Evolutionary conservation across 2,113 vertebrate genomes (phyloP).

Genomic region (Electrona antarctica): DNA sequence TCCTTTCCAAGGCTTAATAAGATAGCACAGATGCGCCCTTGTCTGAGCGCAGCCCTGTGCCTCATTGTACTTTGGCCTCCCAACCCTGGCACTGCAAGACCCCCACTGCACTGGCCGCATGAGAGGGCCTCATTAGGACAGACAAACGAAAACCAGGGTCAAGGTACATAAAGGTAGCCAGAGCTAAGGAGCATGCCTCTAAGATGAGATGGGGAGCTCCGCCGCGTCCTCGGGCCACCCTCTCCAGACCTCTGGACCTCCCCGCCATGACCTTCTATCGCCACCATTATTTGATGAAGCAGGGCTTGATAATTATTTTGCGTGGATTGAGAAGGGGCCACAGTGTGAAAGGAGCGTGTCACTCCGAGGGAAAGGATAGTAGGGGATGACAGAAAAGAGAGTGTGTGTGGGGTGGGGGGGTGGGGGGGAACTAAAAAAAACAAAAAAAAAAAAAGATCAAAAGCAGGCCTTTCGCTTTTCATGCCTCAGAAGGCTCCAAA

Average conservation of each 20-base stretch:
- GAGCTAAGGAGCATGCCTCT: slow-evolving; percentile 89
- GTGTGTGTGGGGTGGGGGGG: slow-evolving; percentile 53
- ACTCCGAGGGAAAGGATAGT: slow-evolving; percentile 87
- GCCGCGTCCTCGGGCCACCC: slow-evolving; percentile 69
- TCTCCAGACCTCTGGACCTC: slow-evolving; percentile 91
- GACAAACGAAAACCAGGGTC: slow-evolving; percentile 96
- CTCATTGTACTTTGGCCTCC: slow-evolving; percentile 81
- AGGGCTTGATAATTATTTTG: slow-evolving; percentile 99
- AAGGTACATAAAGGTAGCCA: slow-evolving; percentile 97
- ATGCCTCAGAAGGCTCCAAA: slow-evolving; percentile 98
- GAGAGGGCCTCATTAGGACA: slow-evolving; percentile 93
- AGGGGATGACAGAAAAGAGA: slow-evolving; percentile 82
- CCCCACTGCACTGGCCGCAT: slow-evolving; percentile 68
- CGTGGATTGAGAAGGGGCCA: slow-evolving; percentile 89
- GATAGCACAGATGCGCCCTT: slow-evolving; percentile 81
- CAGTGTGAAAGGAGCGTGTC: slow-evolving; percentile 93
- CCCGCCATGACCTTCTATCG: slow-evolving; percentile 94
- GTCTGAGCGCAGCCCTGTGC: slow-evolving; percentile 70
- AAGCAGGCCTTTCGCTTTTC: slow-evolving; percentile 98
- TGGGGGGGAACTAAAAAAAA: slow-evolving; percentile 72
- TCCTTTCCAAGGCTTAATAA: slow-evolving; percentile 79
- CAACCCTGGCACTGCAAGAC: slow-evolving; percentile 73
- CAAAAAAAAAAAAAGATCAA: slow-evolving; percentile 87
- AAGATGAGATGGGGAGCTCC: slow-evolving; percentile 88
- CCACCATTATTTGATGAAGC: slow-evolving; percentile 95